Evolutionary conservation across 2,797 vertebrate genomes (phyloP).

Genomic region (Varecia variegata): DNA sequence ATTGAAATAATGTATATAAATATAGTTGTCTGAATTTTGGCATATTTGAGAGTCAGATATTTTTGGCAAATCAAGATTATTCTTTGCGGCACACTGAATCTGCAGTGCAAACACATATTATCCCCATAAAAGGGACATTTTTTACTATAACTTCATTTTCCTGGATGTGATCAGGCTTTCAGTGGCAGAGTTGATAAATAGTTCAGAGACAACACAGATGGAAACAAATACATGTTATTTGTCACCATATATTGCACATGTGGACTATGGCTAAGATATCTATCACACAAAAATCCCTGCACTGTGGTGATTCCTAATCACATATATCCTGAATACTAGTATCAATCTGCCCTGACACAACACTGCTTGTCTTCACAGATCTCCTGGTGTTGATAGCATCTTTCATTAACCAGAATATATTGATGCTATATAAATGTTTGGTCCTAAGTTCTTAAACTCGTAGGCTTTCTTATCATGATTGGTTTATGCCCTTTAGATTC

Average conservation of each 20-base stretch:
- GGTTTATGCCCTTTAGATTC: background rate
- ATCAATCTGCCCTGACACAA: background rate
- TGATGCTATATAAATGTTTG: background rate
- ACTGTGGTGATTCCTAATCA: background rate
- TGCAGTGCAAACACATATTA: background rate
- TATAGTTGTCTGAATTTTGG: background rate
- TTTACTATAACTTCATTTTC: conserved; percentile 7
- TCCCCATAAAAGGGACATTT: background rate
- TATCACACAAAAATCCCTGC: background rate
- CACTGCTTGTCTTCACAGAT: background rate
- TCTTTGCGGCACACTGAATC: background rate
- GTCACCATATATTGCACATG: background rate
- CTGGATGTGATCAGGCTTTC: background rate
- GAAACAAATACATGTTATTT: conserved; percentile 21
- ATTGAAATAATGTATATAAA: background rate
- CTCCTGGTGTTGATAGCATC: background rate
- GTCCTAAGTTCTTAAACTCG: background rate
- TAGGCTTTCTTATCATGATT: background rate
- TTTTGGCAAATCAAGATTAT: background rate
- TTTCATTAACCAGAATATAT: conserved; percentile 35
- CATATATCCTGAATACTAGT: background rate
- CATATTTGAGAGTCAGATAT: background rate
- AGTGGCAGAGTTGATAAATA: background rate
- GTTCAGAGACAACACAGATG: conserved; percentile 7
- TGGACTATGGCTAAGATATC: conserved; percentile 6